Conservation (phyloP, 2,888 invertebrate species). For the Xanthia togata region DNA sequence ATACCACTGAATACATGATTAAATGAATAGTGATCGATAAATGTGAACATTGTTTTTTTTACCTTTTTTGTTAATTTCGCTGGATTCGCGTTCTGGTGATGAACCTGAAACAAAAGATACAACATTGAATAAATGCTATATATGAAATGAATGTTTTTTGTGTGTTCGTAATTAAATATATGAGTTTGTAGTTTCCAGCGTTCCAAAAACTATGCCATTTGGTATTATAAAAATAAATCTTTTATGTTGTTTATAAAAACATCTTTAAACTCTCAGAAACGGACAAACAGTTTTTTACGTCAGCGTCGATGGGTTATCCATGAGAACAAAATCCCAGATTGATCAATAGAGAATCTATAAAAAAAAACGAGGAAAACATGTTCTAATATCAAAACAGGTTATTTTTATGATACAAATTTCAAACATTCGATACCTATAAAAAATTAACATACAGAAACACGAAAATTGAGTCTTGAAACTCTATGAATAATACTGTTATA, state of each 20-base stretch:
- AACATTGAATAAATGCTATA: conserved; percentile 14
- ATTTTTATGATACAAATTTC: conserved; percentile 39
- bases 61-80: conserved; percentile 87
- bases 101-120: conserved; percentile 81
- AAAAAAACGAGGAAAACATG: conserved; percentile 43
- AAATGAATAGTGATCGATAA: conserved; percentile 52
- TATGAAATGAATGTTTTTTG: background rate
- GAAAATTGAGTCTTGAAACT: conserved; percentile 38
- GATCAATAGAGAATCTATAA: conserved; percentile 41
- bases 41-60: conserved; percentile 60
- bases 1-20: conserved; percentile 70
- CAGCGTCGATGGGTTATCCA: conserved; percentile 18
- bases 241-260: conserved; percentile 16
- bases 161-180: background rate
- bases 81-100: conserved; percentile 83
- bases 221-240: background rate
- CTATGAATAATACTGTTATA: conserved; percentile 60
- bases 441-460: conserved; percentile 46
- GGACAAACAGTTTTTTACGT: conserved; percentile 30
- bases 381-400: conserved; percentile 51
- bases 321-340: conserved; percentile 31
- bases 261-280: conserved; percentile 9
- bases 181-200: background rate
- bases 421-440: conserved; percentile 28
- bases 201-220: too few relatives aligned